These are phyloP conservation scores for Felis catus DNA, from an alignment of 2,113 vertebrate species.

Conservation along the genomic window DNA sequence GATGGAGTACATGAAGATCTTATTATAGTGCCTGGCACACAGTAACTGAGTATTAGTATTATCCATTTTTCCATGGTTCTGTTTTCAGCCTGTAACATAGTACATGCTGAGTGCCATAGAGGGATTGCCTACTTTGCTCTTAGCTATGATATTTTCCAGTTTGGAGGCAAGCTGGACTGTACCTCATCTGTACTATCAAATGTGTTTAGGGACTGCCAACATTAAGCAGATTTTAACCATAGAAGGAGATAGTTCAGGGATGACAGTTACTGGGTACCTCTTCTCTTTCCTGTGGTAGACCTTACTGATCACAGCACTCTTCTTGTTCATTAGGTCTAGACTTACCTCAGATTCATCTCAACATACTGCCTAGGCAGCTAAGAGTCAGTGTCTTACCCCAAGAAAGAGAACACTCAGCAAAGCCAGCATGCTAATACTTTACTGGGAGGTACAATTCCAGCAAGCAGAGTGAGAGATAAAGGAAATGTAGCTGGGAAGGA, in stretches of 20 bases:
- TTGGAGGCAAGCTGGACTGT: background rate
- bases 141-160: background rate
- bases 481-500: background rate
- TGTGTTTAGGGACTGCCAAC: background rate
- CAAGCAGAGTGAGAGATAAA: background rate
- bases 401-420: background rate
- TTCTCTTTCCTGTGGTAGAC: background rate
- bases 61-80: background rate
- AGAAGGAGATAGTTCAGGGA: background rate
- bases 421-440: background rate
- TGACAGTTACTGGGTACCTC: background rate
- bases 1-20: background rate
- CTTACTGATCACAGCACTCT: no score
- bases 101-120: background rate
- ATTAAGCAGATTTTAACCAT: background rate
- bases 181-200: background rate
- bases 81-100: background rate
- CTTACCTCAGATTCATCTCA: background rate
- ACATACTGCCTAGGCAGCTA: background rate
- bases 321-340: background rate
- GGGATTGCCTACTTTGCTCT: background rate
- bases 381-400: background rate
- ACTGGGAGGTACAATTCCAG: background rate
- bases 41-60: background rate
- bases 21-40: background rate